Conservation (phyloP, 2,113 vertebrate species). For the Colossoma macropomum region DNA sequence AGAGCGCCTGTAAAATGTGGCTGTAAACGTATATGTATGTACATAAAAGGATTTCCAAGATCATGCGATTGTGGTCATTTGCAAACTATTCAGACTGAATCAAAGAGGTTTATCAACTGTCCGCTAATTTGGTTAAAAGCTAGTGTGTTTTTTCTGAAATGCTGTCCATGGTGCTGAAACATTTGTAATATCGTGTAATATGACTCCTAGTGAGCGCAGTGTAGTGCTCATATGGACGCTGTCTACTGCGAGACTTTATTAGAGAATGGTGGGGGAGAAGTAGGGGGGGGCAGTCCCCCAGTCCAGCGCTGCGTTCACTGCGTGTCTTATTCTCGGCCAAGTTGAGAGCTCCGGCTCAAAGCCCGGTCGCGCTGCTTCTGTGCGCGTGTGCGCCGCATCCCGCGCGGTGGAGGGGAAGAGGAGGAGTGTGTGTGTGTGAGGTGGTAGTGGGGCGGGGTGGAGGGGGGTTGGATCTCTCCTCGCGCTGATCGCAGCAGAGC, state of each 20-base stretch:
- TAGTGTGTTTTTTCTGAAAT: neutral
- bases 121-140: too few species aligned
- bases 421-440: neutral
- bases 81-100: too few species aligned
- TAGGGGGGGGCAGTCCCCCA: neutral
- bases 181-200: too few species aligned
- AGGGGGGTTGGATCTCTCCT: conserved; percentile 46
- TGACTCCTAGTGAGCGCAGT: too few species aligned
- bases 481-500: conserved; percentile 37
- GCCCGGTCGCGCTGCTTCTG: neutral
- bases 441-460: conserved; percentile 5
- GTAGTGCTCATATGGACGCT: too few species aligned
- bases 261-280: neutral
- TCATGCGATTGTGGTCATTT: too few species aligned
- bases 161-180: neutral
- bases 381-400: neutral
- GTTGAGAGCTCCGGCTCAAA: too few species aligned
- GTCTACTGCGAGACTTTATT: neutral
- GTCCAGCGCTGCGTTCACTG: neutral
- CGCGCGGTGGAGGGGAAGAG: neutral
- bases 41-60: too few species aligned
- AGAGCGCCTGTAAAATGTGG: too few species aligned
- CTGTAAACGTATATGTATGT: too few species aligned
- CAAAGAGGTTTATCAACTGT: too few species aligned
- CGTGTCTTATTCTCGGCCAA: neutral